phyloP scores from a whole-genome alignment of 2,797 vertebrate species.

The Diplodus puntazzo region DNA sequence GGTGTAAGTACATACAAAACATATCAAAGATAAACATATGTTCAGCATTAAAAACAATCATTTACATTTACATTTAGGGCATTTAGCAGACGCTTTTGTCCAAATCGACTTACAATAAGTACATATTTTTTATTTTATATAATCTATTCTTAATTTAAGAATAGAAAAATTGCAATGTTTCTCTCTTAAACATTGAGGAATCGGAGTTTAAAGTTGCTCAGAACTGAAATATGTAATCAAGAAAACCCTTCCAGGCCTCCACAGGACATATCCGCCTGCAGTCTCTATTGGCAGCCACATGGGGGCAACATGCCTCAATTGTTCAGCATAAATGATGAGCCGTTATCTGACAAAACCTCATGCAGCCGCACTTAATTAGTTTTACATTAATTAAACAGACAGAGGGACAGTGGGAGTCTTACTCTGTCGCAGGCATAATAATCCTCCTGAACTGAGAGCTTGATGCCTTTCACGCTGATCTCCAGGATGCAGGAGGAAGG shows the following conservation, averaged over 20 bases:
- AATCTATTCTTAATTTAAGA: no score
- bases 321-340: neutral
- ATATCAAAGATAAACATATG: neutral
- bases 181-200: neutral
- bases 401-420: conserved; percentile 11
- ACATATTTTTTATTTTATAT: no score
- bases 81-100: no score
- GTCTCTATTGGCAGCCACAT: conserved; percentile 41
- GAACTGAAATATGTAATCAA: neutral
- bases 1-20: neutral
- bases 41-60: neutral
- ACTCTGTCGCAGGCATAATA: conserved; percentile 79
- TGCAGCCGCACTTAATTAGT: neutral
- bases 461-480: conserved; percentile 95
- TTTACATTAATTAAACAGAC: neutral
- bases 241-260: neutral
- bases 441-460: conserved; percentile 94
- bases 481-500: conserved; percentile 96
- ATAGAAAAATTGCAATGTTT: no score
- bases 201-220: neutral
- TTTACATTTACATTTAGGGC: no score
- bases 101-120: no score
- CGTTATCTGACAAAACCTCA: neutral
- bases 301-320: conserved; percentile 31
- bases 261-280: conserved; percentile 10